Base-by-base conservation (phyloP, 2,888 invertebrate genomes). In the Agrotis exclamationis region DNA sequence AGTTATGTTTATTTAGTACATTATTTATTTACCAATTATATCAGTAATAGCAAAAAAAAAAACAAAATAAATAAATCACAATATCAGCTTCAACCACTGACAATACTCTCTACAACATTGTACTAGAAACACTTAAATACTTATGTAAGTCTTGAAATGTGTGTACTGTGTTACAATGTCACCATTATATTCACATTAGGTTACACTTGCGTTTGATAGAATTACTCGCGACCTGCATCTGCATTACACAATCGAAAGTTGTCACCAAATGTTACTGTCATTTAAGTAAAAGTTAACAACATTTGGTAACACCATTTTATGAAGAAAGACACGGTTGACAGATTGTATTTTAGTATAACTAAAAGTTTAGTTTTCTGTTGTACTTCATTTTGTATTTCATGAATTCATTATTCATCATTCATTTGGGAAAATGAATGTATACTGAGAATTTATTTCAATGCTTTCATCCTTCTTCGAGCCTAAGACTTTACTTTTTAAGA, bases 141-240 rank as follows among this genome's bases (percentile, higher is more conserved):
- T 83, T 73, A 83, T 60, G 48, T 71, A 83, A 85, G 53, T 20
- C 39, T 51, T 39, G 20, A 78, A 59, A 48, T 57, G 22, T 58
- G 58, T 53, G 59, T 72, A 72, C 56, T 74, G 76, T 66, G 77
- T 64, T 60, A 85, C 67, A 83, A 74, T 75, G 86, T 72, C 79
- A 67, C 62, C 67, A 84, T 84, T 84, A 85, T 75, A 75, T 77
- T 77, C 76, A 70, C 86, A 84, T 85, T 84, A 84, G 68, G 76
- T 76, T 84, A 76, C 68, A 63, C 24, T 70, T 69, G 47, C 65
- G 58, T 75, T 73, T 76, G 58, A 20, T 50, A 66, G 70, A 83
- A 75, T 74, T 70, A 75, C 67, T 24, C 70, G 56, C 70, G 71
- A 69, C 73, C 72, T 63, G 64, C 50, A 56, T 77, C 39, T 65